Conservation (phyloP, 2,797 vertebrate species). For the Microctenopoma stevenorrisi region DNA sequence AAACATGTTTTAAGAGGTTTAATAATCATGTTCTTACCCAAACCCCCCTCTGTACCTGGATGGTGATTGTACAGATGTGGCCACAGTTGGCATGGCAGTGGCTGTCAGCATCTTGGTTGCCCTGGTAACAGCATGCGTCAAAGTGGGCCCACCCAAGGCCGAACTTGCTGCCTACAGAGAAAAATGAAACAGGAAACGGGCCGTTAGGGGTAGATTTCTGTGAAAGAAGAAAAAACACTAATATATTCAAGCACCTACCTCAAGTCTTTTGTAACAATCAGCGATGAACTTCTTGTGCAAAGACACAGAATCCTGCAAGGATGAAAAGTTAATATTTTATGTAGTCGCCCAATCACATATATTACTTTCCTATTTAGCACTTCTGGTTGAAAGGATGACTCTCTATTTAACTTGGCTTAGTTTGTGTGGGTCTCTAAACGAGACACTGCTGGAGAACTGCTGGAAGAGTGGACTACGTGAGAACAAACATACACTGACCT, state of each 20-base stretch:
- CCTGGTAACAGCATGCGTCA: conserved; percentile 98
- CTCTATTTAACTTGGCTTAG: not conserved
- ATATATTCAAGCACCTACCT: conserved; percentile 81
- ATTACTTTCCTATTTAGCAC: too few species aligned
- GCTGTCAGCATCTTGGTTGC: conserved; percentile 99
- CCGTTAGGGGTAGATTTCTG: not conserved
- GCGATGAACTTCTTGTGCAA: conserved; percentile 99
- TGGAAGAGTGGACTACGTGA: too few species aligned
- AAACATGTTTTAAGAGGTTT: conserved; percentile 38
- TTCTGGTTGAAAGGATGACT: not conserved
- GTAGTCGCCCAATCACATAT: not conserved
- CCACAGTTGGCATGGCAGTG: conserved; percentile 98
- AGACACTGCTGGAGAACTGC: not conserved
- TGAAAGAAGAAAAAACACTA: not conserved
- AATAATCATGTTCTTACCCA: conserved; percentile 69
- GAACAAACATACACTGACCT: conserved; percentile 80
- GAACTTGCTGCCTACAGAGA: conserved; percentile 91
- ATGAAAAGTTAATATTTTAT: conserved; percentile 12
- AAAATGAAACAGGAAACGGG: conserved; percentile 1
- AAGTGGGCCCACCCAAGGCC: conserved; percentile 94
- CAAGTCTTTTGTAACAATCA: conserved; percentile 97
- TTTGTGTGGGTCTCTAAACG: too few species aligned
- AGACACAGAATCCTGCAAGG: conserved; percentile 93
- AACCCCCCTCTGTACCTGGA: conserved; percentile 89
- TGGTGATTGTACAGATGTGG: conserved; percentile 98